Evolutionary conservation across 2,113 vertebrate species (phyloP).

Genomic region (Australoheros scitulus): DNA sequence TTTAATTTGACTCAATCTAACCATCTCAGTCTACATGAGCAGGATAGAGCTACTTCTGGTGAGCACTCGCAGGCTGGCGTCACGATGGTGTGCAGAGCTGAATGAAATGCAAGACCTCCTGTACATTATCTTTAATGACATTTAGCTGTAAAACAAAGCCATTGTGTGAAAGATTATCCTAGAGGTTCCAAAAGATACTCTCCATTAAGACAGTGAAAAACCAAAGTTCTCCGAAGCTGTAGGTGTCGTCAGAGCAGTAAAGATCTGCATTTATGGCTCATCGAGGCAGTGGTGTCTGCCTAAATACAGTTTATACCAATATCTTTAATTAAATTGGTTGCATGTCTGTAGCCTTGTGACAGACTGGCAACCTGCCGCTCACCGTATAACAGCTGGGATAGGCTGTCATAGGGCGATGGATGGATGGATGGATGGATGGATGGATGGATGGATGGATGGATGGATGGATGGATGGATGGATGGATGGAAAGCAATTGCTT

Average conservation of each 20-base stretch:
- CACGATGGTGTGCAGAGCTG: background rate
- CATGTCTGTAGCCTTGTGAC: no score
- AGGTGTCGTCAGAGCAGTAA: background rate
- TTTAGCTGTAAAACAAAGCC: background rate
- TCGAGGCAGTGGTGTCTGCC: background rate
- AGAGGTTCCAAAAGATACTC: background rate
- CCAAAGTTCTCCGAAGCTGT: background rate
- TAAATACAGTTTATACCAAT: background rate
- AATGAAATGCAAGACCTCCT: slow-evolving; percentile 19
- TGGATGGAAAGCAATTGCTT: background rate
- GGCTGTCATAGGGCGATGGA: no score
- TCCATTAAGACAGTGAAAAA: background rate
- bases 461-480: no score
- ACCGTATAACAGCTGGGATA: no score
- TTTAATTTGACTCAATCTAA: background rate
- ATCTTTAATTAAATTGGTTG: background rate
- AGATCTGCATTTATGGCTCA: background rate
- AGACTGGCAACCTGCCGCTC: no score
- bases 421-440: no score
- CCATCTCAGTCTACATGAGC: background rate
- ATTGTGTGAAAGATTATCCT: background rate
- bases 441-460: no score
- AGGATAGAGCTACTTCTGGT: background rate
- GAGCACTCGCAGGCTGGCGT: background rate
- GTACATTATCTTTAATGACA: background rate